Evolutionary conservation across 2,113 vertebrate species (phyloP), one percentile per base, ranked within the genome.

Genomic region (Amia ocellicauda): DNA sequence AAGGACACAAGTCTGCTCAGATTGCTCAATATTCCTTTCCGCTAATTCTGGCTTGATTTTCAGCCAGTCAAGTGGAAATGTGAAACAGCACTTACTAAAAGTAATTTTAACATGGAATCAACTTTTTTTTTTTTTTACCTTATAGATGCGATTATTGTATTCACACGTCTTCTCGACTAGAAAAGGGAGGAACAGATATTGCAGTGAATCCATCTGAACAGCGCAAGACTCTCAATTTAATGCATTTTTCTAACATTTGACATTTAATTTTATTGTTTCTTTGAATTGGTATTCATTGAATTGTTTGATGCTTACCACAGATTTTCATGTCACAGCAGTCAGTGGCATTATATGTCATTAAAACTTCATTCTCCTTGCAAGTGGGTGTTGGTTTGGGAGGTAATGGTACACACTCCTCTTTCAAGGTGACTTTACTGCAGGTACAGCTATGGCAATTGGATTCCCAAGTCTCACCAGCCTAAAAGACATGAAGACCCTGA

Each of bases 101-200:
- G 31, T 1, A 36, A 36, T 36, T 8, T 36, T 8, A 36, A 36
- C 5, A 36, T 36, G 31, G 31, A 36, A 36, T 36, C n/a, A n/a
- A n/a, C n/a, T n/a, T n/a, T n/a, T n/a, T n/a, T n/a, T n/a, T n/a
- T n/a, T n/a, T n/a, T n/a, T 28, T 69, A 88, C 85, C 72, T 75
- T 69, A 61, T 83, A 79, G 1, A 28, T 74, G 14, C 19, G 49
- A 29, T 68, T 74, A n/a, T 69, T 45, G 63, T 83, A 71, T 53
- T 42, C 67, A 71, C 85, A 89, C 0, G 56, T 83, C 69, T 72
- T 83, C 65, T 81, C 70, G 67, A 84, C 87, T 89, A 74, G 26
- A 64, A 80, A 71, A 52, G 40, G 40, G 53, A 16, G 16, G 22
- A 40, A 55, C 29, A 26, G 16, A 28, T 27, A 43, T 42, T 41